Conservation (phyloP, 2,888 invertebrate species). For the Tinea semifulvella region DNA sequence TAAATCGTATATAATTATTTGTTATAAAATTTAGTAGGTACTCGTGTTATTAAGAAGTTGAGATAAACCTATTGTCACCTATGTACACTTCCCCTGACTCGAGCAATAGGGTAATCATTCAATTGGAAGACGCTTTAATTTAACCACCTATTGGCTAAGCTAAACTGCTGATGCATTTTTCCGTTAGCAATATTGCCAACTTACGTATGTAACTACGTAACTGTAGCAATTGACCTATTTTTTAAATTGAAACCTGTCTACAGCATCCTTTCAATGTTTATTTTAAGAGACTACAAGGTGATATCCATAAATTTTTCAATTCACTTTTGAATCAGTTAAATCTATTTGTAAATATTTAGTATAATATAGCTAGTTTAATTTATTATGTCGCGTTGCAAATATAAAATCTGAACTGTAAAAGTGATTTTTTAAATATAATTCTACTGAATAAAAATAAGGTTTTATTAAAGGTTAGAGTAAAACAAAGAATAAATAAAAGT, state of each 20-base stretch:
- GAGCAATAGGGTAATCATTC: background rate
- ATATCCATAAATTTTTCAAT: no score
- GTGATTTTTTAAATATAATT: background rate
- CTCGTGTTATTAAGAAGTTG: background rate
- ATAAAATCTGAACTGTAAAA: background rate
- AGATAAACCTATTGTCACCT: constrained; percentile 7
- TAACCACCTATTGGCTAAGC: background rate
- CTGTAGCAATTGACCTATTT: background rate
- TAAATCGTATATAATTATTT: no score
- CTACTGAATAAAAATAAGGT: background rate
- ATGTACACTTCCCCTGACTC: constrained; percentile 2
- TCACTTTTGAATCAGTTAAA: no score
- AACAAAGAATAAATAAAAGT: background rate
- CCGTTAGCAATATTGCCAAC: background rate
- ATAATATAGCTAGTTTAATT: no score
- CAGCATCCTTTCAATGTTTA: no score
- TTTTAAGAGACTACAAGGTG: no score
- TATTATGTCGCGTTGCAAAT: no score
- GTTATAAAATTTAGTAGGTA: background rate
- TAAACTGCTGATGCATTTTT: background rate
- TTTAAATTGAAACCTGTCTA: no score
- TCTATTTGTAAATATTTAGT: no score
- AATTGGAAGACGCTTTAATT: constrained; percentile 4
- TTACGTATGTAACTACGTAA: background rate
- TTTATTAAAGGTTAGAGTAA: no score